A percentile compares a stretch with the other conserved stretches of the same genome.
Conservation (phyloP, 1,140 invertebrate genomes). For the Euura saliciscinereae region DNA sequence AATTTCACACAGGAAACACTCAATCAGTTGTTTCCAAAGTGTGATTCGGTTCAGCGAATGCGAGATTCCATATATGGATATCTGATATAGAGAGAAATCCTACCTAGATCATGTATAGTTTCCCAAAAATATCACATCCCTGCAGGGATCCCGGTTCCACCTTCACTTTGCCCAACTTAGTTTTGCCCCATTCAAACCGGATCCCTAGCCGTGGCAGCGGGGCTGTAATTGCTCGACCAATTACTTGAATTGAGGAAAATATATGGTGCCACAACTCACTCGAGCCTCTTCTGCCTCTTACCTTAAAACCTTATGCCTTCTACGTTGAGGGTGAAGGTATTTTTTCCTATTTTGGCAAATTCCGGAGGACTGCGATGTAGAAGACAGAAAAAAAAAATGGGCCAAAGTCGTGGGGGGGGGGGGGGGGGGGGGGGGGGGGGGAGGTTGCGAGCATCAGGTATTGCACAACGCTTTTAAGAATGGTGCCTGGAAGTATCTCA, state of each 20-base stretch:
- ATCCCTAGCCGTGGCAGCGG: constrained; percentile 21
- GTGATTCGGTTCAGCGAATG: no score
- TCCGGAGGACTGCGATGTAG: no score
- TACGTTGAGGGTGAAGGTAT: neutral
- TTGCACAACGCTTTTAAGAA: neutral
- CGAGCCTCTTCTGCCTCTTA: constrained; percentile 8
- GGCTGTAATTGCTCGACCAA: constrained; percentile 26
- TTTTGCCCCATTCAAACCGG: constrained; percentile 6
- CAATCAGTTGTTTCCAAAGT: no score
- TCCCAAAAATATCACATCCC: no score
- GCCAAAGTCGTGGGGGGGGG: neutral
- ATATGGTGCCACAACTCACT: constrained; percentile 23
- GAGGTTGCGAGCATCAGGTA: neutral
- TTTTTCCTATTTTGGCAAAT: neutral
- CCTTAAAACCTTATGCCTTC: constrained; percentile 8
- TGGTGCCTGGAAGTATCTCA: neutral
- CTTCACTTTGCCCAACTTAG: constrained; percentile 17
- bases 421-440: neutral
- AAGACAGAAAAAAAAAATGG: no score
- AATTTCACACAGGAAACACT: no score
- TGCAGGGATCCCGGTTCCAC: neutral
- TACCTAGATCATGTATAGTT: no score
- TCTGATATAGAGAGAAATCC: no score
- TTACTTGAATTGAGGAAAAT: constrained; percentile 26
- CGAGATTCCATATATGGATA: no score